These are phyloP conservation scores for Drosophila guanche DNA, from an alignment of 1,140 invertebrate genomes.

Conservation along the genomic window DNA sequence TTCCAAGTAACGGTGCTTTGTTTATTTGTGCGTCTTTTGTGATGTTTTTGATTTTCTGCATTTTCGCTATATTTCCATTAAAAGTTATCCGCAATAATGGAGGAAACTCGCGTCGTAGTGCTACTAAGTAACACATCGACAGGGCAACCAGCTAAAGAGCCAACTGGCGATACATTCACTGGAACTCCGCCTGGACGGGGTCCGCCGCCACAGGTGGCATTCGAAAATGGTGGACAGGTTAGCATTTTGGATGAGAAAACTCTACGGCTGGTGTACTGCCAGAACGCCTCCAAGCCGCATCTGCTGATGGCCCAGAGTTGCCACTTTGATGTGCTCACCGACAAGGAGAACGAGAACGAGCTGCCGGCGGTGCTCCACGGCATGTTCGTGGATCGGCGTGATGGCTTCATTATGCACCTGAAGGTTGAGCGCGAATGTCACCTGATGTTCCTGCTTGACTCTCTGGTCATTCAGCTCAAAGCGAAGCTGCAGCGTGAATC, in stretches of 20 bases:
- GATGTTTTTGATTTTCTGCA: background rate
- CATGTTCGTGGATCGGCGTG: constrained; percentile 31
- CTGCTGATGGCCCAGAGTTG: constrained; percentile 46
- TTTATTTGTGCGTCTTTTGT: constrained; percentile 1
- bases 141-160: background rate
- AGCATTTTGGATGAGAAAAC: constrained; percentile 39
- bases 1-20: no score
- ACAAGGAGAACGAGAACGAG: constrained; percentile 17
- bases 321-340: constrained; percentile 34
- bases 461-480: constrained; percentile 34
- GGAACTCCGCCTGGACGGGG: background rate
- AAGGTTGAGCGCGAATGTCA: constrained; percentile 26
- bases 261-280: constrained; percentile 35
- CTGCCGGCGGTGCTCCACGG: constrained; percentile 23
- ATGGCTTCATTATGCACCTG: constrained; percentile 38
- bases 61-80: background rate
- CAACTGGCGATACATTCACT: background rate
- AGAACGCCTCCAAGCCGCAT: constrained; percentile 33
- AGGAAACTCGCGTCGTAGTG: constrained; percentile 40
- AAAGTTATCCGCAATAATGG: constrained; percentile 8
- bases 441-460: constrained; percentile 49
- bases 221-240: constrained; percentile 45
- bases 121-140: background rate
- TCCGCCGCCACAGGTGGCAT: background rate
- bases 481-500: constrained; percentile 24